phyloP scores from a whole-genome alignment of 2,888 invertebrate genomes.

The Drosophila quinaria region DNA sequence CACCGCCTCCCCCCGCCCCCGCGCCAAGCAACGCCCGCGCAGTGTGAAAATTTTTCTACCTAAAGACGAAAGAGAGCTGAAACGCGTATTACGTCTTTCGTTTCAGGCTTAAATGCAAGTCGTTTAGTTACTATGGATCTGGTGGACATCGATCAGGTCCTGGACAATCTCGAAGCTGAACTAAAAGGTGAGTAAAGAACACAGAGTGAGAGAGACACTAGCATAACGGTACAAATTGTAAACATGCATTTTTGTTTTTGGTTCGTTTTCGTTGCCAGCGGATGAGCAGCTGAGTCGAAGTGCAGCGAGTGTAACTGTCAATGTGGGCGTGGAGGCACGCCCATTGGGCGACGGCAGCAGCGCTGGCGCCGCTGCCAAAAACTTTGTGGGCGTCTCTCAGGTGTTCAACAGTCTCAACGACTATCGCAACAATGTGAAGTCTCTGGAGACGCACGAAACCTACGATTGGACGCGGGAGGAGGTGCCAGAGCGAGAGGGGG shows the following conservation, averaged over 20 bases:
- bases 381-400: slow-evolving; percentile 87
- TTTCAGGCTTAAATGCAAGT: slow-evolving; percentile 59
- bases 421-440: slow-evolving; percentile 85
- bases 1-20: not conserved
- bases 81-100: slow-evolving; percentile 47
- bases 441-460: slow-evolving; percentile 62
- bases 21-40: not conserved
- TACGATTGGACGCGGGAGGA: slow-evolving; percentile 64
- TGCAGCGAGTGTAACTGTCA: slow-evolving; percentile 37
- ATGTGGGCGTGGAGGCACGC: slow-evolving; percentile 41
- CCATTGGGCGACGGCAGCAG: slow-evolving; percentile 64
- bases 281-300: slow-evolving; percentile 70
- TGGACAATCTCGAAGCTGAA: slow-evolving; percentile 91
- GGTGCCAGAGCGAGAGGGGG: slow-evolving; percentile 53
- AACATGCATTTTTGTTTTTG: not conserved
- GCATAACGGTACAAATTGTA: not conserved
- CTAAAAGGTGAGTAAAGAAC: slow-evolving; percentile 47
- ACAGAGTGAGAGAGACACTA: not conserved
- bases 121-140: slow-evolving; percentile 83
- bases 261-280: slow-evolving; percentile 53
- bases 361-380: slow-evolving; percentile 68
- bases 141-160: slow-evolving; percentile 93
- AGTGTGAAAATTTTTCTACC: slow-evolving; percentile 48
- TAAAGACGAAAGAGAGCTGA: slow-evolving; percentile 24
- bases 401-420: slow-evolving; percentile 89